Evolutionary conservation across 2,888 invertebrate genomes (phyloP), one percentile per base, ranked within the genome.

Genomic region (Pyrocoelia pectoralis): DNA sequence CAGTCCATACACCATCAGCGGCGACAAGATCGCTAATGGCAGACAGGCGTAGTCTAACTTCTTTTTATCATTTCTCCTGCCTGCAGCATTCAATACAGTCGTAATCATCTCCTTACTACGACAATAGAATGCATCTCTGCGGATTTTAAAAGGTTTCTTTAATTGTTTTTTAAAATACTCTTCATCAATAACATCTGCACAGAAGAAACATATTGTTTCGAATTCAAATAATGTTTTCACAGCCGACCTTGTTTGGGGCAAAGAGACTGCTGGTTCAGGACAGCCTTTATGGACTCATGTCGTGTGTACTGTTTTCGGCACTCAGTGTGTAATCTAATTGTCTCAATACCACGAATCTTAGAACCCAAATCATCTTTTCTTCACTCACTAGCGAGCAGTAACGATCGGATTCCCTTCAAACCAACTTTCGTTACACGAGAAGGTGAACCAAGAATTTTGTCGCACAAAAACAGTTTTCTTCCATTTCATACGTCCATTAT

Each of bases 161-260:
- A 24, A 8, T 24, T 24, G 3, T 24, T 24, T 24, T 24, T 24
- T 24, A 5, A 24, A 24, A 24, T 24, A 24, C 8, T 24, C 24
- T 8, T 24, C 24, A 24, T 24, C 24, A 24, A 24, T 24, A 24
- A 15, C 17, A 19, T 48, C 19, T 19, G 48, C 24, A 48, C 48
- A 48, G 48, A 48, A 48, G 48, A 19, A 48, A 18, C 48, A 48
- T 17, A 18, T 48, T 48, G 48, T 48, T n/a, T n/a, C n/a, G n/a
- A n/a, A n/a, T n/a, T n/a, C n/a, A n/a, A n/a, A n/a, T n/a, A n/a
- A n/a, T n/a, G 17, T 48, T 48, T 17, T 18, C 17, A 24, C 24
- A 24, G 24, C 3, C 24, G 24, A 24, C 24, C 24, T 24, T 24
- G 24, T 24, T 24, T 24, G 24, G 24, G 24, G 24, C 24, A 24